Conservation (phyloP, 2,797 vertebrate genomes). For the Lophius americanus region DNA sequence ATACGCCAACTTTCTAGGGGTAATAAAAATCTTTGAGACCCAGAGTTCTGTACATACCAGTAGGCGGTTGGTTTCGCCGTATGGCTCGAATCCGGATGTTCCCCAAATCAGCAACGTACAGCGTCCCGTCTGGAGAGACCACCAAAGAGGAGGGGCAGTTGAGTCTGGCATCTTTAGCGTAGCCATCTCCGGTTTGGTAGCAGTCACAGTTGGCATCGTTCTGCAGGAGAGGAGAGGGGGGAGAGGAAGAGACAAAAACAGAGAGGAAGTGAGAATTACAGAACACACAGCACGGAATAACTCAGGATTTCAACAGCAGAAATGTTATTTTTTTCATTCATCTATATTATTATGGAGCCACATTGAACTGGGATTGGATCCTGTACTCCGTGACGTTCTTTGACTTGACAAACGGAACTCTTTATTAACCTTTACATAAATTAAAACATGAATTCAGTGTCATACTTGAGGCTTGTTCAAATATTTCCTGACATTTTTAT, state of each 20-base stretch:
- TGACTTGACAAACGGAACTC: not conserved
- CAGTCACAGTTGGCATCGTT: conserved; percentile 99
- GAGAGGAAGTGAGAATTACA: conserved; percentile 6
- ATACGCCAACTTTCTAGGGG: no score
- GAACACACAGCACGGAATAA: not conserved
- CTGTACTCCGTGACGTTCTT: not conserved
- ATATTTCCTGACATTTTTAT: no score
- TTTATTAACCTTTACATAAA: no score
- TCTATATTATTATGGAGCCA: no score
- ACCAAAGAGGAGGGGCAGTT: conserved; percentile 95
- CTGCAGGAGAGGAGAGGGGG: conserved; percentile 33
- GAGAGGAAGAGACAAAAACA: not conserved
- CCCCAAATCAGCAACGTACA: conserved; percentile 95
- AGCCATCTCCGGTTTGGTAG: conserved; percentile 94
- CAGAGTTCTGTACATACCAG: conserved; percentile 45
- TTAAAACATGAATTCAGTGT: no score
- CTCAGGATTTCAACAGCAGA: not conserved
- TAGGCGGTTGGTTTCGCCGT: conserved; percentile 88
- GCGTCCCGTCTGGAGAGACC: conserved; percentile 92
- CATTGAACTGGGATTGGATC: not conserved
- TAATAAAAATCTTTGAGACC: no score
- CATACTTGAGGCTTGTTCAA: no score
- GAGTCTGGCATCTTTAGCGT: conserved; percentile 94
- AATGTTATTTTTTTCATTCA: no score
- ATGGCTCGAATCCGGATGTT: conserved; percentile 96